These are phyloP conservation scores for Galeopterus variegatus DNA, from an alignment of 2,113 vertebrate species.

Conservation along the genomic window DNA sequence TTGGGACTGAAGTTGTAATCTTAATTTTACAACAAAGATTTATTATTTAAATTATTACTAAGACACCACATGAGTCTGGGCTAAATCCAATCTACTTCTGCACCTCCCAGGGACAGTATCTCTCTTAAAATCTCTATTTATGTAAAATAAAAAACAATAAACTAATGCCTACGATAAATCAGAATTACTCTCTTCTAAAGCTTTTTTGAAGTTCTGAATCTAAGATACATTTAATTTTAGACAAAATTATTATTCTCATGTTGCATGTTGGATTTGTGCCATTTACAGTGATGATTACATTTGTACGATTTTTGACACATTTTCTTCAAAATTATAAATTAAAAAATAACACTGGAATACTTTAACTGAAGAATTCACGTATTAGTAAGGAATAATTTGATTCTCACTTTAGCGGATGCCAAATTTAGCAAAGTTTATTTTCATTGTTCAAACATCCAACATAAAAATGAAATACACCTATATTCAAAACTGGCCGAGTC, in stretches of 20 bases:
- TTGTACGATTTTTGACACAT: background rate
- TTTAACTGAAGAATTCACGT: background rate
- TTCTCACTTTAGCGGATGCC: background rate
- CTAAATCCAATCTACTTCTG: background rate
- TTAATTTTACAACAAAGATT: conserved; percentile 56
- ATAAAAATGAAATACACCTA: background rate
- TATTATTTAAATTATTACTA: conserved; percentile 57
- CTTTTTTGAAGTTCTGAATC: background rate
- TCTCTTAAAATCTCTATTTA: background rate
- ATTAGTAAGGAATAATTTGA: background rate
- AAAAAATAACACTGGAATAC: background rate
- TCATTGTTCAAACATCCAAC: background rate
- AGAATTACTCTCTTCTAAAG: background rate
- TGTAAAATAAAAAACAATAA: background rate
- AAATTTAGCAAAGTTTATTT: conserved; percentile 15
- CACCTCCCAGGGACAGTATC: background rate
- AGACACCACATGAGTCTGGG: background rate
- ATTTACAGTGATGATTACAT: background rate
- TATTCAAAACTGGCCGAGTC: background rate
- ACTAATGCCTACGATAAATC: background rate
- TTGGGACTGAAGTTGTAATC: background rate
- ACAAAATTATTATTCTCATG: background rate
- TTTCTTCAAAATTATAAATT: background rate
- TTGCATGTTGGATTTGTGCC: background rate
- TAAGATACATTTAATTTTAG: conserved; percentile 38